These are phyloP conservation scores for Brienomyrus brachyistius DNA, from an alignment of 2,113 vertebrate species.

Conservation along the genomic window DNA sequence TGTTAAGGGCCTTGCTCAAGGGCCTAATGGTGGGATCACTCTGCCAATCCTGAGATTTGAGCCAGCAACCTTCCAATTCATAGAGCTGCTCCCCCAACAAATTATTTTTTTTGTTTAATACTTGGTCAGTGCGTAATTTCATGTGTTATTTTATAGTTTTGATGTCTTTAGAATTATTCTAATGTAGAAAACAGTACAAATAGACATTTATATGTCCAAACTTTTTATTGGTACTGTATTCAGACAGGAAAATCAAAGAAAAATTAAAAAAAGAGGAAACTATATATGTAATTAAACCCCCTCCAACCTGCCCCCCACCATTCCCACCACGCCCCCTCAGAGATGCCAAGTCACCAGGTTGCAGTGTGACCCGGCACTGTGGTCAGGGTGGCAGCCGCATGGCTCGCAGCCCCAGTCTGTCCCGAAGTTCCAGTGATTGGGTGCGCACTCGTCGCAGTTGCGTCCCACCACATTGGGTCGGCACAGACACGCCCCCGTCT, in stretches of 20 bases:
- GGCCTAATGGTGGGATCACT: background rate
- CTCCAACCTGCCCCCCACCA: background rate
- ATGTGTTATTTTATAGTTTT: no score
- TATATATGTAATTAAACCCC: background rate
- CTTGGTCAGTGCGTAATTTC: no score
- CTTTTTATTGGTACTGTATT: background rate
- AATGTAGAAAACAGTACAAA: no score
- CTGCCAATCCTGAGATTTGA: background rate
- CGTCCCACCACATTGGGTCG: conserved; percentile 55
- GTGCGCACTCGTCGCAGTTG: conserved; percentile 67
- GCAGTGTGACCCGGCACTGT: conserved; percentile 53
- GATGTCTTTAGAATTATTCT: no score
- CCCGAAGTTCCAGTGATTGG: conserved; percentile 72
- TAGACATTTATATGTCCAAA: no score
- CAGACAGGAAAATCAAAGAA: background rate
- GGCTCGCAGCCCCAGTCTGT: conserved; percentile 60
- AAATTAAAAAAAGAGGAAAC: background rate
- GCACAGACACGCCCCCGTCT: conserved; percentile 65
- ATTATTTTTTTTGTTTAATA: no score
- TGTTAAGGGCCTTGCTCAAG: background rate
- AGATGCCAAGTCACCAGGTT: conserved; percentile 54
- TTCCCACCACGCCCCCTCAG: no score
- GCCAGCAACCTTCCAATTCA: background rate
- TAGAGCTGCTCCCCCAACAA: no score
- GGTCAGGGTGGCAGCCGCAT: conserved; percentile 58